phyloP scores from a whole-genome alignment of 2,888 invertebrate genomes.

The Meiosimyza decipiens region DNA sequence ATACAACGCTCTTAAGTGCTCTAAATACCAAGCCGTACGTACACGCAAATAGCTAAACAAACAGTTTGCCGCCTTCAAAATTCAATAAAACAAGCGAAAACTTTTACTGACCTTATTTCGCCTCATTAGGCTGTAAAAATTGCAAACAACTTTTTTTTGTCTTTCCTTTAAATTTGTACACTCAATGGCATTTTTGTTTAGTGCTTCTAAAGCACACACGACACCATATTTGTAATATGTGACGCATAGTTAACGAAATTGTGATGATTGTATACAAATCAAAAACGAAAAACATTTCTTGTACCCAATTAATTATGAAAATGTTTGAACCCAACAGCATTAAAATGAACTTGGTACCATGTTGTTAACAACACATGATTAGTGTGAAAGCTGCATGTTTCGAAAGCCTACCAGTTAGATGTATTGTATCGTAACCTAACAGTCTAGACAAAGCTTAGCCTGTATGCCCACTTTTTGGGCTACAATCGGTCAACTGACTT shows the following conservation, averaged over 20 bases:
- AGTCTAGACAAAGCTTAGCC: too few species aligned
- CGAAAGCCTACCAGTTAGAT: too few species aligned
- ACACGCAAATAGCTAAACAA: neutral
- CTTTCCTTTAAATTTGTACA: constrained; percentile 6
- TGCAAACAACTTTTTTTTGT: neutral
- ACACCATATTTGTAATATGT: neutral
- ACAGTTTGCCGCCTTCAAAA: too few species aligned
- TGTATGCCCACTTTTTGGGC: too few species aligned
- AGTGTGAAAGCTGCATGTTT: too few species aligned
- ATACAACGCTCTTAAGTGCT: too few species aligned
- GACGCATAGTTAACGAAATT: neutral
- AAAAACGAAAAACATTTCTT: neutral
- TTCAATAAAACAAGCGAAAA: constrained; percentile 34
- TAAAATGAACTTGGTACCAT: too few species aligned
- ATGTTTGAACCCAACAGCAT: too few species aligned
- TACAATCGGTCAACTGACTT: too few species aligned
- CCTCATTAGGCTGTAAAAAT: constrained; percentile 4
- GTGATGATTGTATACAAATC: neutral
- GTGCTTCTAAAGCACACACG: neutral
- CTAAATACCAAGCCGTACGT: constrained; percentile 1
- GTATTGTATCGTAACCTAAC: too few species aligned
- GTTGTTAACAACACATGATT: too few species aligned
- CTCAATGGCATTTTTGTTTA: constrained; percentile 23
- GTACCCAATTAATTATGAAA: too few species aligned
- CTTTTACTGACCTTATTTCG: constrained; percentile 45